Evolutionary conservation across 2,888 invertebrate genomes (phyloP), one percentile per base, ranked within the genome.

Genomic region (Xanthia togata): DNA sequence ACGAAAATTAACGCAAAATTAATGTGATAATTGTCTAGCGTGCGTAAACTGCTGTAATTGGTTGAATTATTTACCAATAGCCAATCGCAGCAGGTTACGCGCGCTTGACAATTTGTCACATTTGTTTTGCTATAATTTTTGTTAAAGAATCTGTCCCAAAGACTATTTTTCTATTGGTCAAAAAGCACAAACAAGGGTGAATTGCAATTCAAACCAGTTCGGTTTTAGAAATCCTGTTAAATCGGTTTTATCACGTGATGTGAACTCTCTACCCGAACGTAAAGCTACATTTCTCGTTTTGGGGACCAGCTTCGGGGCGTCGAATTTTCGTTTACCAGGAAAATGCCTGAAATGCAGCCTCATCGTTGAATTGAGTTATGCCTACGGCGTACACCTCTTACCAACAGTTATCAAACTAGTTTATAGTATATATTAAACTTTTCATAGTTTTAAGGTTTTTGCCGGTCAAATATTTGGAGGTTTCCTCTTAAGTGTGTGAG

Each of bases 361-460:
- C 2, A 31, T 55, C 31, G 55, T 47, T n/a, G 44, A 70, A 79
- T 38, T 78, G 55, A 62, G 31, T 79, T 70, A 35, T 47, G 70
- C 5, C 47, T 11, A 47, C n/a, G 31, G 62, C 41, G 35, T 62
- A 47, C 35, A 70, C n/a, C 4, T 26, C 12, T 44, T 35, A 41
- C 35, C 23, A 55, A 38, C 53, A 47, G n/a, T 55, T 63, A 38
- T 31, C 31, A 79, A 70, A 70, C 70, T 53, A 60, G 79, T 79
- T 68, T 62, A 9, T 60, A 35, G 35, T 60, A 35, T 44, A 53
- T 69, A 20, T 41, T 53, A 44, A 20, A 69, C 26, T 59, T 50
- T 35, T 23, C n/a, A 38, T 6, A 9, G 23, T 35, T 59, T 35
- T 69, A 26, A 47, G 44, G 47, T n/a, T 23, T 38, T 20, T 38